phyloP scores from a whole-genome alignment of 2,113 vertebrate genomes.

The Symphodus melops region DNA sequence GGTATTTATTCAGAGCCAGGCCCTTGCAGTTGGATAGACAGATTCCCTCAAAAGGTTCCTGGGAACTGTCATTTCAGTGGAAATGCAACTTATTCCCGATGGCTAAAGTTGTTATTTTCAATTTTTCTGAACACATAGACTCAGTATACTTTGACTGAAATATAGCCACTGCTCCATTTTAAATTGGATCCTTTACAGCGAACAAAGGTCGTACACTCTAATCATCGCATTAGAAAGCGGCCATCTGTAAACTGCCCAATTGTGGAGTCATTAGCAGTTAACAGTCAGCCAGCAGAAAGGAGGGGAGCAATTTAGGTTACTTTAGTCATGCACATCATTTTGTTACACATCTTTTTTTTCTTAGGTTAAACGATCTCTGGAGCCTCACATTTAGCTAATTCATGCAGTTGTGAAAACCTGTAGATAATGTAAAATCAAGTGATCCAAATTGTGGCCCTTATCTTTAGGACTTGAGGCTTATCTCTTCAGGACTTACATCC shows the following conservation, averaged over 20 bases:
- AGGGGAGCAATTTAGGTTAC: conserved; percentile 34
- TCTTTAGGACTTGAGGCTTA: neutral
- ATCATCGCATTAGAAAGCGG: conserved; percentile 58
- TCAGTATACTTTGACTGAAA: conserved; percentile 25
- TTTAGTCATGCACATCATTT: conserved; percentile 30
- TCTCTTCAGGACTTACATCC: conserved; percentile 11
- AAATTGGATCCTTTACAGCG: conserved; percentile 44
- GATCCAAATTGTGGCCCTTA: conserved; percentile 13
- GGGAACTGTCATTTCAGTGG: too few relatives aligned
- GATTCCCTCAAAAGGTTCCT: too few relatives aligned
- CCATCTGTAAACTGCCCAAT: conserved; percentile 66
- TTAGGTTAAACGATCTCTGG: conserved; percentile 13
- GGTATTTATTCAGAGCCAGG: too few relatives aligned
- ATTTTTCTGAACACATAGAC: neutral
- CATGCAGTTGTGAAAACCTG: neutral
- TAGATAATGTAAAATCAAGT: neutral
- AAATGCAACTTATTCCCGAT: too few relatives aligned
- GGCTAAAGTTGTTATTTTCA: too few relatives aligned
- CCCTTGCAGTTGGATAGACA: too few relatives aligned
- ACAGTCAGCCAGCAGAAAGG: conserved; percentile 58
- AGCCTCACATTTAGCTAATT: neutral
- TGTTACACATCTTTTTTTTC: neutral
- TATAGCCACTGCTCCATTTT: conserved; percentile 32
- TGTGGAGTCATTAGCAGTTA: conserved; percentile 58
- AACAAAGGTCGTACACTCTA: conserved; percentile 45